These are phyloP conservation scores for Echeneis naucrates DNA, from an alignment of 2,797 vertebrate species.

Conservation along the genomic window DNA sequence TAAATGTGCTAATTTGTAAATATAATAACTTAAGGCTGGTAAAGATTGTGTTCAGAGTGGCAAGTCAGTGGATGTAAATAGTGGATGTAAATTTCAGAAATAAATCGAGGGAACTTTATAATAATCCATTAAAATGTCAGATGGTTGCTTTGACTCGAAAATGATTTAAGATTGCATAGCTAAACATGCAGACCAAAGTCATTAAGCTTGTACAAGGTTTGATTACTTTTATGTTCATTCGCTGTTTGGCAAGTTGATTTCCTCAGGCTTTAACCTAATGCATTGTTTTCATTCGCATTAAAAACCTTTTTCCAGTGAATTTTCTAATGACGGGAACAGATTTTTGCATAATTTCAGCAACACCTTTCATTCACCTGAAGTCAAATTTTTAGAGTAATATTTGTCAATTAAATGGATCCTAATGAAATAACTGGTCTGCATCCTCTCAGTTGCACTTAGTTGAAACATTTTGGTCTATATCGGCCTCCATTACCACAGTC, in stretches of 20 bases:
- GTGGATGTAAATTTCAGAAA: constrained; percentile 20
- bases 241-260: neutral
- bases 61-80: constrained; percentile 13
- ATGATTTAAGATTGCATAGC: neutral
- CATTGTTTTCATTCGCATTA: neutral
- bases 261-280: neutral
- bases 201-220: constrained; percentile 6
- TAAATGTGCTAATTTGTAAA: neutral
- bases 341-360: neutral
- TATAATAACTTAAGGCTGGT: constrained; percentile 6
- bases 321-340: neutral
- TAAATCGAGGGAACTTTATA: constrained; percentile 5
- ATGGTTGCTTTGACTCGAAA: constrained; percentile 10
- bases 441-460: neutral
- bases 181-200: neutral
- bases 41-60: constrained; percentile 1
- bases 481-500: neutral
- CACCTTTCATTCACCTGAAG: neutral
- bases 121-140: neutral
- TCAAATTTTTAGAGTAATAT: neutral
- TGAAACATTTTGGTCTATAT: neutral
- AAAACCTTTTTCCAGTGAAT: no score
- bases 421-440: neutral
- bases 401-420: neutral
- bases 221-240: neutral